Evolutionary conservation across 2,888 invertebrate genomes (phyloP), one percentile per base, ranked within the genome.

Genomic region (Electrophaes corylata): DNA sequence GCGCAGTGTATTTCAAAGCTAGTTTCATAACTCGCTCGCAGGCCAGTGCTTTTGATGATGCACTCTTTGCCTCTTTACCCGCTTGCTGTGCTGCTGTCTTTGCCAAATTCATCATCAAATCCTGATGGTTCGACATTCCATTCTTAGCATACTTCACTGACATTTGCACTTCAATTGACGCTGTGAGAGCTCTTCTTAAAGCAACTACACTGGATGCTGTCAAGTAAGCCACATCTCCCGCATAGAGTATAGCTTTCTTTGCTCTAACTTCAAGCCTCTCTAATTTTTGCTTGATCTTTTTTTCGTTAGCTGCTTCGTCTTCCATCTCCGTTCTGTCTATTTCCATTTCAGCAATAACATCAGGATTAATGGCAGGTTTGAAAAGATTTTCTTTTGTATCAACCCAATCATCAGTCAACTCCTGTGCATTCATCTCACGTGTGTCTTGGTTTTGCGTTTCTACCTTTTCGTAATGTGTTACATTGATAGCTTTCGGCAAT

Each of bases 81-180:
- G 91, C 91, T 72, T 91, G 91, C 62, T 91, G 91, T 4, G 91
- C 91, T 12, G 91, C 91, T 4, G 91, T 90, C 60, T 88, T 91
- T 0, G 91, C 91, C 52, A 91, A 78, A 72, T 90, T 91, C 91
- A 90, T 90, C 91, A 91, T 91, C 50, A 91, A 67, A 41, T 91
- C 90, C 66, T 88, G 88, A 60, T 91, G 90, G 68, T 89, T 88
- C 1, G 88, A 82, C 90, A 90, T 88, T 3, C 90, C 90, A 61
- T 83, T 88, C 62, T 86, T 89, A 14, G 91, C 91, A 57, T 84
- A 87, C 51, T 74, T 83, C 0, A 91, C 87, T 8, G 91, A 90
- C 91, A 91, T 91, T 60, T 87, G 82, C 1, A 91, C 91, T 70
- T 91, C 91, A 23, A 91, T 90, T 0, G 91, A 91, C 3, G 91